Evolutionary conservation across 2,113 vertebrate species (phyloP), one percentile per base, ranked within the genome.

Genomic region (Recurvirostra avosetta): DNA sequence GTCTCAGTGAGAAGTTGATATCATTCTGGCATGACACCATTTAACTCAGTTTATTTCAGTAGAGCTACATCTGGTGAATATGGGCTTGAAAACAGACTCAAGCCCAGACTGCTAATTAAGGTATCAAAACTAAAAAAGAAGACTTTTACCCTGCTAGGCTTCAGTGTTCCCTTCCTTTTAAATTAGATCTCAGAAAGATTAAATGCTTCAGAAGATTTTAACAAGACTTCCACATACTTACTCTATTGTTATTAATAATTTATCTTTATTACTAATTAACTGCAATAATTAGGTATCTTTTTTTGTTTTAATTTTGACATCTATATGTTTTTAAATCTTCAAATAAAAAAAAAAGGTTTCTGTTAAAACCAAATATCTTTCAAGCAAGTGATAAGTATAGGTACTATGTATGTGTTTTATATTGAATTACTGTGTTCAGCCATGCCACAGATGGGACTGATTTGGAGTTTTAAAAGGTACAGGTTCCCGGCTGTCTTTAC

Each of bases 371-470:
- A 7, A 41, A 9, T 9, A 70, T 71, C 90, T 96, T 91, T 93
- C 63, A 77, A 59, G 58, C 59, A 88, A 68, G 53, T 83, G 45
- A 49, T 88, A 77, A 85, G 15, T 47, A 36, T 55, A 50, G n/a
- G 62, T 56, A 90, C 43, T 55, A 47, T 41, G 34, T 17, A 11
- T 90, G 61, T 93, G 77, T 58, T 97, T 96, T 95, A 40, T 90
- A 98, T 97, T 97, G 96, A 70, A 86, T 40, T 50, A 18, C 45
- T 88, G 43, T 91, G 27, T 94, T 72, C 61, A 94, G 38, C 50
- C 20, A n/a, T 89, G 50, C 49, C 68, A 87, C 97, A 98, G 91
- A 97, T 97, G 97, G 96, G 52, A 88, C 50, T 96, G 90, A 98
- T 98, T 98, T 97, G 71, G 63, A 81, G 36, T 53, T 95, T 95